phyloP scores from a whole-genome alignment of 2,113 vertebrate species.

The Rhabdornis inornatus region DNA sequence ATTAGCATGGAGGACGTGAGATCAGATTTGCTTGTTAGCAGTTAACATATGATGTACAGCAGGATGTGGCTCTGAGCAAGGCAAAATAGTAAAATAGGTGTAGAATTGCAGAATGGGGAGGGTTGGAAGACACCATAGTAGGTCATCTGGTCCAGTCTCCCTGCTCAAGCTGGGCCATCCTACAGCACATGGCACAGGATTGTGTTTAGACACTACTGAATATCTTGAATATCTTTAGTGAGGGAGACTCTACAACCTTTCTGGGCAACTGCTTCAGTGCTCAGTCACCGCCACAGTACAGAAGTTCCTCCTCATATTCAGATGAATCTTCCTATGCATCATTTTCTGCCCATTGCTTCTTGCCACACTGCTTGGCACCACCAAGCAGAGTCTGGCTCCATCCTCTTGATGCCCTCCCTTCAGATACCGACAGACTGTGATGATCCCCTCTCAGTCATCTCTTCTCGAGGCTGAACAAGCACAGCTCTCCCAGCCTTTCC shows the following conservation, averaged over 20 bases:
- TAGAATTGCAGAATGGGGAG: background rate
- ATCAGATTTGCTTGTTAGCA: background rate
- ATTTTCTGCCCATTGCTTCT: background rate
- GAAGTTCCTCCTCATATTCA: background rate
- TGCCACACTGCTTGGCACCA: background rate
- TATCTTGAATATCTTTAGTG: background rate
- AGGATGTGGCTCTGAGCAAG: background rate
- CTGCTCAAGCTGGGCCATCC: background rate
- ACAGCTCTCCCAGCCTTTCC: background rate
- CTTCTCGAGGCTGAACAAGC: background rate
- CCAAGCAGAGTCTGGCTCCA: background rate
- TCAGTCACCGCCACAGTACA: background rate
- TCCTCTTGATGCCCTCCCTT: background rate
- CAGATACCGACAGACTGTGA: background rate
- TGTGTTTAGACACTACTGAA: background rate
- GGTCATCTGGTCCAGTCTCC: background rate
- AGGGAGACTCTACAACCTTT: background rate
- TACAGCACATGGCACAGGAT: too few relatives aligned
- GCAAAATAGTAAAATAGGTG: background rate
- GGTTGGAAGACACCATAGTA: background rate
- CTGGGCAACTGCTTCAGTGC: background rate
- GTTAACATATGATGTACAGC: background rate
- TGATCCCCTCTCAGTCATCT: accelerated
- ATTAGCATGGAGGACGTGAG: background rate
- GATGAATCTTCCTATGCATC: background rate